Evolutionary conservation across 2,113 vertebrate genomes (phyloP).

Genomic region (Physeter macrocephalus): DNA sequence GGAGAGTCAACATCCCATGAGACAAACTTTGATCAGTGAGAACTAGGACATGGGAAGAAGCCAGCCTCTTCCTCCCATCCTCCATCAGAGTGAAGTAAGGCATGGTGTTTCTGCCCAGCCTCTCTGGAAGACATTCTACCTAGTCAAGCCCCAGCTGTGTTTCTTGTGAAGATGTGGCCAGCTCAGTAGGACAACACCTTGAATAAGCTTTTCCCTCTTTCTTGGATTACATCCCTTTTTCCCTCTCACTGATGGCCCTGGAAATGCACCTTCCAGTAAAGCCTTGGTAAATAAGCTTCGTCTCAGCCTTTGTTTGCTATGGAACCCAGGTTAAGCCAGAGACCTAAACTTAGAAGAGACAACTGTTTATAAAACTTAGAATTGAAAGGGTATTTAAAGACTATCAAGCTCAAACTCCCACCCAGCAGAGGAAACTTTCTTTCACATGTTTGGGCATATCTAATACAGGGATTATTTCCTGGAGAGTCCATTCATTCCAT

Average conservation of each 20-base stretch:
- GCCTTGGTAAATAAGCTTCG: not conserved
- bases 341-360: not conserved
- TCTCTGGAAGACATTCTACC: not conserved
- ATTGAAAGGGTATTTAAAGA: not conserved
- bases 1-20: not conserved
- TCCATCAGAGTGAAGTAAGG: accelerated
- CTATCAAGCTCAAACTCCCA: not conserved
- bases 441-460: not conserved
- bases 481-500: not conserved
- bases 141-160: not conserved
- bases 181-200: not conserved
- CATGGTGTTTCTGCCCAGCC: not conserved
- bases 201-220: not conserved
- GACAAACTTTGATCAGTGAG: not conserved
- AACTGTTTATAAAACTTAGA: not conserved
- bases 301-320: not conserved
- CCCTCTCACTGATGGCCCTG: not conserved
- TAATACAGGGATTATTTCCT: not conserved
- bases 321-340: not conserved
- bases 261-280: not conserved
- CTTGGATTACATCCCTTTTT: not conserved
- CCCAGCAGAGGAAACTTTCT: not conserved
- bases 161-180: not conserved
- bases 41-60: not conserved
- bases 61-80: not conserved